Evolutionary conservation across 2,113 vertebrate species (phyloP).

Genomic region (Bufo gargarizans): DNA sequence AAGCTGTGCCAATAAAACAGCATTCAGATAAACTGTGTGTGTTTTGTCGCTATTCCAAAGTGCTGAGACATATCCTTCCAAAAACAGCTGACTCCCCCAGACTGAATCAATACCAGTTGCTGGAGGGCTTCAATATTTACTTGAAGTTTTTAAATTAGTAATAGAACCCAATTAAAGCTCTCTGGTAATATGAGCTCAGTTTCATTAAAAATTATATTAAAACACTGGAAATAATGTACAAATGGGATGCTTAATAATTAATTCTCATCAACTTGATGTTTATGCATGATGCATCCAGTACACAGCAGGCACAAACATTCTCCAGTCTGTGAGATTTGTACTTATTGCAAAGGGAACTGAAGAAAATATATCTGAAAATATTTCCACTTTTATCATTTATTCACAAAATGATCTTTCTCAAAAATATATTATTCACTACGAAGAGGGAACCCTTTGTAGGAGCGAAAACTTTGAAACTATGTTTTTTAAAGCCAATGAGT

Average conservation of each 20-base stretch:
- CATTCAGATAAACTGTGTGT: conserved; percentile 51
- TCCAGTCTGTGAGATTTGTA: not conserved
- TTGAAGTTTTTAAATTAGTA: conserved; percentile 44
- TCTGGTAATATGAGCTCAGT: conserved; percentile 19
- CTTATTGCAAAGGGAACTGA: not conserved
- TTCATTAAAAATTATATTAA: conserved; percentile 24
- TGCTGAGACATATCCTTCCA: conserved; percentile 32
- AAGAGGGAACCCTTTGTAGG: not conserved
- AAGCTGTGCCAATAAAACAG: conserved; percentile 51
- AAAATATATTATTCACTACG: not conserved
- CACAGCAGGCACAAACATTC: not conserved
- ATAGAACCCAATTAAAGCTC: conserved; percentile 43
- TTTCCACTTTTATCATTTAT: not conserved
- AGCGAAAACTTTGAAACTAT: not conserved
- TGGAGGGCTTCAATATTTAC: conserved; percentile 13
- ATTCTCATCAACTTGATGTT: conserved; percentile 23
- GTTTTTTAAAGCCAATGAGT: not conserved
- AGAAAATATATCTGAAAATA: not conserved
- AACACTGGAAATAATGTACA: conserved; percentile 29
- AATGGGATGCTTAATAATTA: conserved; percentile 37
- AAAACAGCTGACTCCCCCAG: conserved; percentile 47
- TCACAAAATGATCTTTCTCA: not conserved
- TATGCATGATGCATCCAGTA: conserved; percentile 11
- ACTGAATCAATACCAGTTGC: conserved; percentile 45
- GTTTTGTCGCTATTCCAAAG: conserved; percentile 42